A percentile compares a stretch with the other conserved stretches of the same genome.
phyloP scores from a whole-genome alignment of 2,888 invertebrate genomes.

The Scelioninae gen. 1 region DNA sequence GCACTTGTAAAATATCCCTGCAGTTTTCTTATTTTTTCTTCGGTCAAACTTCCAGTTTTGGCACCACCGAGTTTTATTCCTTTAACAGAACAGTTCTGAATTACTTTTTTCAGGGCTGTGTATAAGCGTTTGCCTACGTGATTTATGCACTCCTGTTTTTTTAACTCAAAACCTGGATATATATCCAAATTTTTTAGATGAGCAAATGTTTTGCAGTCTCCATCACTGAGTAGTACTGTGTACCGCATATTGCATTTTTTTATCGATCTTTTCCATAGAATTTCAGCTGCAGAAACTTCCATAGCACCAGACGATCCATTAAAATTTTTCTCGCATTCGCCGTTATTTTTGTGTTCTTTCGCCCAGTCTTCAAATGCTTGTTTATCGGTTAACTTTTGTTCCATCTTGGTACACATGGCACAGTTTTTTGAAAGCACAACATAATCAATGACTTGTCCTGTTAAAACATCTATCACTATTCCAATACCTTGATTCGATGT shows the following conservation, averaged over 20 bases:
- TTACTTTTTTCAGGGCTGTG: slow-evolving; percentile 10
- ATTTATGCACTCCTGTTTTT: slow-evolving; percentile 36
- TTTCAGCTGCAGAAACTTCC: slow-evolving; percentile 22
- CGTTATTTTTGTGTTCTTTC: no score
- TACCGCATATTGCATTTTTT: slow-evolving; percentile 33
- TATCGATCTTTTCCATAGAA: slow-evolving; percentile 27
- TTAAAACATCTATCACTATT: no score
- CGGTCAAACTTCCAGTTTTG: slow-evolving; percentile 12
- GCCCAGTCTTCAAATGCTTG: no score
- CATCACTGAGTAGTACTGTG: slow-evolving; percentile 15
- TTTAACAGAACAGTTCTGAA: neutral
- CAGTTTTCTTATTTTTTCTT: slow-evolving; percentile 13
- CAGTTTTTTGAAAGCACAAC: no score
- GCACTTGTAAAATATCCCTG: slow-evolving; percentile 20
- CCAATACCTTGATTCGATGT: no score
- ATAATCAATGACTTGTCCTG: no score
- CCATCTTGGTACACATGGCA: no score
- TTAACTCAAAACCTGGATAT: slow-evolving; percentile 5
- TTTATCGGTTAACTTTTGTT: no score
- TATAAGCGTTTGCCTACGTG: slow-evolving; percentile 30
- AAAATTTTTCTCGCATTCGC: neutral
- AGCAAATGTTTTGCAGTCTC: slow-evolving; percentile 25
- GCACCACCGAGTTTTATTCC: slow-evolving; percentile 20
- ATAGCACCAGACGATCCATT: slow-evolving; percentile 22
- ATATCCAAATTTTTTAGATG: slow-evolving; percentile 21